These are phyloP conservation scores for Andinoacara biseriatus DNA, from an alignment of 2,113 vertebrate species.

Conservation along the genomic window DNA sequence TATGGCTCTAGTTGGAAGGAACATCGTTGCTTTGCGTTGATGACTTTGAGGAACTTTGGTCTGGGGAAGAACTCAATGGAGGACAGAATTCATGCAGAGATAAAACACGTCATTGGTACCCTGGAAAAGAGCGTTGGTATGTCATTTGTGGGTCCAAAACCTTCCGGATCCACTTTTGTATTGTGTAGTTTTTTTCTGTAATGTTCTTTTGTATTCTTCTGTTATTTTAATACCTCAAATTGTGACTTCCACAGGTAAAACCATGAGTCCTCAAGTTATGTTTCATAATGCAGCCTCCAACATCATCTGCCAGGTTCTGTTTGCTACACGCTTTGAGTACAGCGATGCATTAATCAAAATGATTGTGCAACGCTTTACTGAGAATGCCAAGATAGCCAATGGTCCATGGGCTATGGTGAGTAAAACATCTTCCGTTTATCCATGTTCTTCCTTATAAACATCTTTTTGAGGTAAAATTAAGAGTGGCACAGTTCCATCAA, in stretches of 20 bases:
- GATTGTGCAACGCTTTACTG: constrained; percentile 55
- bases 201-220: constrained; percentile 15
- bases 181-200: background rate
- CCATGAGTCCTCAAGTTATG: too few species aligned
- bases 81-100: constrained; percentile 78
- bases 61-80: too few species aligned
- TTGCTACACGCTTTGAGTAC: constrained; percentile 76
- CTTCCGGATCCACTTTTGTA: background rate
- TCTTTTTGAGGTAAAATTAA: background rate
- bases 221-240: too few species aligned
- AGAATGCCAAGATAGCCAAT: constrained; percentile 59
- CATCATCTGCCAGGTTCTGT: too few species aligned
- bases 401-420: constrained; percentile 75
- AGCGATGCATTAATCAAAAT: constrained; percentile 63
- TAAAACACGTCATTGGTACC: constrained; percentile 19
- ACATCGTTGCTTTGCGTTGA: constrained; percentile 80
- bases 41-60: constrained; percentile 76
- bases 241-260: too few species aligned
- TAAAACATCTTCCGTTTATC: background rate
- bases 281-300: too few species aligned
- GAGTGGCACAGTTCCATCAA: background rate
- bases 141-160: background rate
- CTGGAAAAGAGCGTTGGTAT: constrained; percentile 61
- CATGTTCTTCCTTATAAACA: background rate
- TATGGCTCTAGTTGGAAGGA: constrained; percentile 80